phyloP scores from a whole-genome alignment of 2,797 vertebrate species.

The Aphelocoma californica region DNA sequence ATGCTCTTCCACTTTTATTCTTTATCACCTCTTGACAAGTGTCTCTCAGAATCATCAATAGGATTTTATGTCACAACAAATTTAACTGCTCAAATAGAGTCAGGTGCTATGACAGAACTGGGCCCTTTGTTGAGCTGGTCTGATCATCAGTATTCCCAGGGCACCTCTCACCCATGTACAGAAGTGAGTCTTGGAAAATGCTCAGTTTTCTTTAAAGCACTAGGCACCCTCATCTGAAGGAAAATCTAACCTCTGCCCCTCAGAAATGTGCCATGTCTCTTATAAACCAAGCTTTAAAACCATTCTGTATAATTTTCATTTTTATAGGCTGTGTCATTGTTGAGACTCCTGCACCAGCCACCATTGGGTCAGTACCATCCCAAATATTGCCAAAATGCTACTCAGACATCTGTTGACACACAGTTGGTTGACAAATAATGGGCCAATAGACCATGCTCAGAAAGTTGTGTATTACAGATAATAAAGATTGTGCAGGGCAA shows the following conservation, averaged over 20 bases:
- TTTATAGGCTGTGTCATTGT: background rate
- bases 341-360: background rate
- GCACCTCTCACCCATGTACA: background rate
- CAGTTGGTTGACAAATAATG: background rate
- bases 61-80: slow-evolving; percentile 43
- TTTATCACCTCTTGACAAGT: slow-evolving; percentile 37
- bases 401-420: background rate
- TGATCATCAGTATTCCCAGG: background rate
- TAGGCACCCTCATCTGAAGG: background rate
- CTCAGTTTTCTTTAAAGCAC: background rate
- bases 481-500: background rate
- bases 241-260: background rate
- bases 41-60: background rate
- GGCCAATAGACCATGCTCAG: background rate
- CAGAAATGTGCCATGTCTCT: background rate
- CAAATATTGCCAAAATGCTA: background rate
- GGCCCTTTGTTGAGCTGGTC: background rate
- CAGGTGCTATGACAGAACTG: background rate
- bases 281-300: background rate
- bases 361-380: background rate
- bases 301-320: background rate
- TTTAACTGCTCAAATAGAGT: background rate
- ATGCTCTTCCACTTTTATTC: slow-evolving; percentile 5
- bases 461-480: background rate
- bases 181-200: background rate